Conservation (phyloP, 1,140 invertebrate species). For the Scaptomyza pallida region DNA sequence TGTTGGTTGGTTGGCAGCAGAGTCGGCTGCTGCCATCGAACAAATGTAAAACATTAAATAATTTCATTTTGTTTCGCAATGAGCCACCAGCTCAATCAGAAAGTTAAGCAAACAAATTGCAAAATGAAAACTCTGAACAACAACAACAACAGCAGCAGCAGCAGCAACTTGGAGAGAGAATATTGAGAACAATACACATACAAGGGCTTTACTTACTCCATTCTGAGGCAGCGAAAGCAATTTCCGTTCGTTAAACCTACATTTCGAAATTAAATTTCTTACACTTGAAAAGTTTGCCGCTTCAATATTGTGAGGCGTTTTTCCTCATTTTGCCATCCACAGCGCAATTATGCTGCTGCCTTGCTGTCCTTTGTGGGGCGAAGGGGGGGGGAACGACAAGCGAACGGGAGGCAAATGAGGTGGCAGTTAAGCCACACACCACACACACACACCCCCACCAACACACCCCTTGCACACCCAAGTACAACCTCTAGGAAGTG, state of each 20-base stretch:
- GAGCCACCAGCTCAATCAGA: slow-evolving; percentile 74
- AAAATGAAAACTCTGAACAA: slow-evolving; percentile 59
- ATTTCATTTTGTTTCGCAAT: slow-evolving; percentile 61
- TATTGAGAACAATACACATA: slow-evolving; percentile 21
- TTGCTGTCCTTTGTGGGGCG: slow-evolving; percentile 19
- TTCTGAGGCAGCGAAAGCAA: slow-evolving; percentile 74
- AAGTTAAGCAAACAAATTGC: slow-evolving; percentile 78
- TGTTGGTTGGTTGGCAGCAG: slow-evolving; percentile 3
- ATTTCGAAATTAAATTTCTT: slow-evolving; percentile 82
- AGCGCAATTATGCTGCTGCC: slow-evolving; percentile 63
- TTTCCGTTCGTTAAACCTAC: slow-evolving; percentile 82
- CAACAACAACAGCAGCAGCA: slow-evolving; percentile 36
- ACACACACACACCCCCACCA: slow-evolving; percentile 7
- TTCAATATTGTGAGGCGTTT: slow-evolving; percentile 70
- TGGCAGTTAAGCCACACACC: slow-evolving; percentile 32
- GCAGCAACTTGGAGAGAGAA: slow-evolving; percentile 11
- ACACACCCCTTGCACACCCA: not conserved
- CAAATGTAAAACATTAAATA: slow-evolving; percentile 74
- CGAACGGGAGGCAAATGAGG: not conserved
- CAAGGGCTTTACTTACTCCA: slow-evolving; percentile 49
- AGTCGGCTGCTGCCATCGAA: slow-evolving; percentile 33
- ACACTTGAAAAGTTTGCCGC: slow-evolving; percentile 78
- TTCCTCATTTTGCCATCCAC: slow-evolving; percentile 66
- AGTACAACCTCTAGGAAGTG: slow-evolving; percentile 32
- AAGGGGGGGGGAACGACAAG: slow-evolving; percentile 12